Evolutionary conservation across 2,797 vertebrate genomes (phyloP).

Genomic region (Channallabes apus): DNA sequence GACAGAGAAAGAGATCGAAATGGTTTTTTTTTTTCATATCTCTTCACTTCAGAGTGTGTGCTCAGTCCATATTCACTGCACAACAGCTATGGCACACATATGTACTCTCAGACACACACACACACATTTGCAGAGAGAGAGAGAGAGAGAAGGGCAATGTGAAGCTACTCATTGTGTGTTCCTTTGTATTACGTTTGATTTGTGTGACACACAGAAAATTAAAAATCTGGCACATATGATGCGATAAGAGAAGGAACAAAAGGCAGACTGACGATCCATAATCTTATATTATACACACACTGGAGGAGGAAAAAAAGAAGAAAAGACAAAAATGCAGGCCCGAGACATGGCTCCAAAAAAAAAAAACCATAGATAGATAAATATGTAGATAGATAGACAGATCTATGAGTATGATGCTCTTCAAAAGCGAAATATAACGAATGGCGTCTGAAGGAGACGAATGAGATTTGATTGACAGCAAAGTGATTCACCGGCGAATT

Average conservation of each 20-base stretch:
- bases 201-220: conserved; percentile 48
- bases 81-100: conserved; percentile 55
- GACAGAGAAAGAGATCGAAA: conserved; percentile 61
- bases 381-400: not conserved
- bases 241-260: conserved; percentile 44
- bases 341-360: conserved; percentile 4
- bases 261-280: conserved; percentile 37
- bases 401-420: not conserved
- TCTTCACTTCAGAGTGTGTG: conserved; percentile 56
- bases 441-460: not conserved
- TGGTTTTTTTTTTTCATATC: conserved; percentile 66
- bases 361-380: not conserved
- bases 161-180: conserved; percentile 49
- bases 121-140: not conserved
- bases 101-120: conserved; percentile 33
- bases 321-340: not conserved
- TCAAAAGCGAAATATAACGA: not conserved
- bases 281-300: conserved; percentile 27
- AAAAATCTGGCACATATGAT: conserved; percentile 48
- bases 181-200: conserved; percentile 50
- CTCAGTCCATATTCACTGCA: conserved; percentile 51
- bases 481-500: not conserved
- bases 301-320: not conserved
- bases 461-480: not conserved
- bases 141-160: conserved; percentile 14